These are phyloP conservation scores for Galbula dea DNA, from an alignment of 2,113 vertebrate species.

Conservation along the genomic window DNA sequence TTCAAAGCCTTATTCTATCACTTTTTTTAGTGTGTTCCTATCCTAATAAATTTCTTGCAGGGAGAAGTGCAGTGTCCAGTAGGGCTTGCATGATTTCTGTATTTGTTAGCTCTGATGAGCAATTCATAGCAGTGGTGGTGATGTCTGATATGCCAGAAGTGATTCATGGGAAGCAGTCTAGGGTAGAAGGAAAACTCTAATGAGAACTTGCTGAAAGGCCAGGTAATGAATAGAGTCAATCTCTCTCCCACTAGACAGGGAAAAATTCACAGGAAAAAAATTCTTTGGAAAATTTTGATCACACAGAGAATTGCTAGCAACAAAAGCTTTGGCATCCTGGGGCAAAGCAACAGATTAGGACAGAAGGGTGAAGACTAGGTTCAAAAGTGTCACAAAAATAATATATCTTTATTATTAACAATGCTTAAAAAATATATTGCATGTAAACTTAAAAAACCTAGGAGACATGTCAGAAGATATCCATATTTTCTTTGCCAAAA, in stretches of 20 bases:
- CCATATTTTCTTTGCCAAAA: not conserved
- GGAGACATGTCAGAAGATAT: not conserved
- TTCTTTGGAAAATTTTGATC: not conserved
- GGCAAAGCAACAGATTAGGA: not conserved
- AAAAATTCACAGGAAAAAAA: not conserved
- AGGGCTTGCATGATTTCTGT: not conserved
- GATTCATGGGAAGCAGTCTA: not conserved
- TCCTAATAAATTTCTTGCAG: not conserved
- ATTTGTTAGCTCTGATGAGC: not conserved
- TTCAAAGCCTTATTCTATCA: not conserved
- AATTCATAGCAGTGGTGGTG: not conserved
- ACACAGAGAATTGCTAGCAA: not conserved
- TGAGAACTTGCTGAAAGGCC: not conserved
- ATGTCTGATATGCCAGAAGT: not conserved
- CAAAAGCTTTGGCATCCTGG: not conserved
- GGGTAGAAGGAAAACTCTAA: not conserved
- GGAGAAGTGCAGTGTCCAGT: not conserved
- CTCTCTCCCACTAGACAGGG: not conserved
- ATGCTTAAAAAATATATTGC: not conserved
- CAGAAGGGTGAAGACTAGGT: not conserved
- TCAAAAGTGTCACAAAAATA: not conserved
- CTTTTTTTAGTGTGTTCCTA: not conserved
- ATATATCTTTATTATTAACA: not conserved
- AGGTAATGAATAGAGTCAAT: not conserved
- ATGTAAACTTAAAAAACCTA: not conserved